These are phyloP conservation scores for Eleutherodactylus coqui DNA, from an alignment of 2,797 vertebrate genomes.

Conservation along the genomic window DNA sequence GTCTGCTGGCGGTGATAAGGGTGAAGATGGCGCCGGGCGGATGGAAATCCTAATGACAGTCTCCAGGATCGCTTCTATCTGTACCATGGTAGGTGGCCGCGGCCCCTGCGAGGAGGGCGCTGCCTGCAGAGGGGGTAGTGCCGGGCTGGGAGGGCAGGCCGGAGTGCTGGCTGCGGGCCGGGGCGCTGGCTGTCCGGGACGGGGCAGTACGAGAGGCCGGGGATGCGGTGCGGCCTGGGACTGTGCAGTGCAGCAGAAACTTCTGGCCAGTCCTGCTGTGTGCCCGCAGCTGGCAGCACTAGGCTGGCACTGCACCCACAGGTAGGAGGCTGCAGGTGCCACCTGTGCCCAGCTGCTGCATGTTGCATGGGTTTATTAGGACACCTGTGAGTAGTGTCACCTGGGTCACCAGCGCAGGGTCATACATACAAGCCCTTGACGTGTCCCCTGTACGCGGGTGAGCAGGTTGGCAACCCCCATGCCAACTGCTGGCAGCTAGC, in stretches of 20 bases:
- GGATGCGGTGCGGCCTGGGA: slow-evolving; percentile 51
- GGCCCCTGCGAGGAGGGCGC: not conserved
- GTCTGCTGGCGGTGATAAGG: slow-evolving; percentile 79
- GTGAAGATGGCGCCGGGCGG: slow-evolving; percentile 97
- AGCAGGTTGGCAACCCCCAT: not conserved
- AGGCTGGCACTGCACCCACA: not conserved
- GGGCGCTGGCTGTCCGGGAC: not conserved
- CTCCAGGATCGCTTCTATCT: slow-evolving; percentile 98
- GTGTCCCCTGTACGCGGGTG: not conserved
- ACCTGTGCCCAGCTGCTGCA: not conserved
- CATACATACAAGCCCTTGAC: not conserved
- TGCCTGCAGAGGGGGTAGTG: not conserved
- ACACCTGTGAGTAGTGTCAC: not conserved
- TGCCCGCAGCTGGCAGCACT: not conserved
- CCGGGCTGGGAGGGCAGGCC: not conserved
- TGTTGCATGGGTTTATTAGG: not conserved
- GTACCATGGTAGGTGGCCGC: slow-evolving; percentile 91
- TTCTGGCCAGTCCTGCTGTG: not conserved
- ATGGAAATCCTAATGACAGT: slow-evolving; percentile 99
- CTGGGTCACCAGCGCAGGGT: not conserved
- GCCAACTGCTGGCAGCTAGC: not conserved
- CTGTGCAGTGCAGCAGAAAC: no score
- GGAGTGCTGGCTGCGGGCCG: slow-evolving; percentile 15
- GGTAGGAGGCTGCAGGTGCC: slow-evolving; percentile 28
- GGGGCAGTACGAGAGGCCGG: slow-evolving; percentile 6